Evolutionary conservation across 2,888 invertebrate species (phyloP), one percentile per base, ranked within the genome.

Genomic region (Acrocera orbiculus): DNA sequence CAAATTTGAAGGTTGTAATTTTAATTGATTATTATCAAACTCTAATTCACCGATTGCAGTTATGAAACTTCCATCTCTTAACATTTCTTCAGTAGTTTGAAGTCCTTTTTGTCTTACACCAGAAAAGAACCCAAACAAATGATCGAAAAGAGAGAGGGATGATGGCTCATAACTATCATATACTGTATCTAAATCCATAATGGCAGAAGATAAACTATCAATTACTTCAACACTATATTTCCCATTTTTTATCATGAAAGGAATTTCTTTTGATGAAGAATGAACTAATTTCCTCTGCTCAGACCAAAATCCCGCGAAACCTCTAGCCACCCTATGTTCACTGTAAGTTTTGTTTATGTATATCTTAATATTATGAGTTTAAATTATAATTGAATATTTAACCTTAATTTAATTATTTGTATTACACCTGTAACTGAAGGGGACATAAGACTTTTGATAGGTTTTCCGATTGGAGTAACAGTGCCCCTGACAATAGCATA

Each of bases 1-100:
- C 44, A 72, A 65, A 9, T 64, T 56, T 0, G 87, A 81, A 0
- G 83, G 76, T 50, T 81, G 76, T 47, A 86, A 65, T 47, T 74
- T 69, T 34, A 82, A 50, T 0, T 66, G 64, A 27, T 73, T 69
- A 10, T 72, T 68, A 32, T 73, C 69, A n/a, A 68, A 64, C 31
- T 73, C 69, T 16, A 89, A 58, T 59, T 86, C 74, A 10, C 90
- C 90, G 33, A 89, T 73, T 4, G 71, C 71, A 1, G 87, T 80
- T 27, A 89, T 68, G 42, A 76, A 69, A 30, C 81, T 76, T 11
- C 83, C 86, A 48, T 80, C 79, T 1, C 82, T 64, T 4, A 90
- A 62, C 70, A 90, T 79, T 58, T 79, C 76, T 53, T 90, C 90
- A 30, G 83, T 85, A 5, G 81, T 79, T 56, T 89, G 86, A 15